Conservation (phyloP, 2,113 vertebrate species). For the Vicugna pacos region DNA sequence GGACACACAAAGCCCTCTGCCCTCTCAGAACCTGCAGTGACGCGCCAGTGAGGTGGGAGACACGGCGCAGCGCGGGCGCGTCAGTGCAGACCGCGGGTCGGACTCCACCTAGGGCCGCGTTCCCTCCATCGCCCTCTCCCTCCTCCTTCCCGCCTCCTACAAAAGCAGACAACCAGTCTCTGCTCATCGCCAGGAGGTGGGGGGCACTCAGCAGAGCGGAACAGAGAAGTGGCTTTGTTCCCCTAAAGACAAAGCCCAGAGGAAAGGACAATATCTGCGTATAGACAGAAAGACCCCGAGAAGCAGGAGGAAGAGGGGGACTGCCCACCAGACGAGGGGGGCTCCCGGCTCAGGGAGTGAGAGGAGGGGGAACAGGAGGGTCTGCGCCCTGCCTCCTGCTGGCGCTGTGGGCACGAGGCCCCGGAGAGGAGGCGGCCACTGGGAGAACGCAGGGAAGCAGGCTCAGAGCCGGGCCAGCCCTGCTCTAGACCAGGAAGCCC, state of each 20-base stretch:
- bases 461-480: not conserved
- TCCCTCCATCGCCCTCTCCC: not conserved
- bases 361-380: not conserved
- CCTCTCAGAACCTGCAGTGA: not conserved
- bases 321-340: not conserved
- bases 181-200: not conserved
- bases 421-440: not conserved
- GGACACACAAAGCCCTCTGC: not conserved
- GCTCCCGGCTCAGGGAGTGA: not conserved
- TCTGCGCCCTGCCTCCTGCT: not conserved
- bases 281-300: too few species aligned
- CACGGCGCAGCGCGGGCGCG: accelerated
- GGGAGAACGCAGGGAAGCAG: not conserved
- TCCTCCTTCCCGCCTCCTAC: not conserved
- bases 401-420: not conserved
- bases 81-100: not conserved
- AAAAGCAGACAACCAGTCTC: not conserved
- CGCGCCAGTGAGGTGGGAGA: too few species aligned
- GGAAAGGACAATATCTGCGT: not conserved
- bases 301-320: not conserved
- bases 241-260: not conserved
- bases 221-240: not conserved
- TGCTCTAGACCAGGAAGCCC: not conserved
- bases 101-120: not conserved
- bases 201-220: not conserved